Evolutionary conservation across 2,797 vertebrate genomes (phyloP), one percentile per base, ranked within the genome.

Genomic region (Lepidocolaptes lacrymiger): DNA sequence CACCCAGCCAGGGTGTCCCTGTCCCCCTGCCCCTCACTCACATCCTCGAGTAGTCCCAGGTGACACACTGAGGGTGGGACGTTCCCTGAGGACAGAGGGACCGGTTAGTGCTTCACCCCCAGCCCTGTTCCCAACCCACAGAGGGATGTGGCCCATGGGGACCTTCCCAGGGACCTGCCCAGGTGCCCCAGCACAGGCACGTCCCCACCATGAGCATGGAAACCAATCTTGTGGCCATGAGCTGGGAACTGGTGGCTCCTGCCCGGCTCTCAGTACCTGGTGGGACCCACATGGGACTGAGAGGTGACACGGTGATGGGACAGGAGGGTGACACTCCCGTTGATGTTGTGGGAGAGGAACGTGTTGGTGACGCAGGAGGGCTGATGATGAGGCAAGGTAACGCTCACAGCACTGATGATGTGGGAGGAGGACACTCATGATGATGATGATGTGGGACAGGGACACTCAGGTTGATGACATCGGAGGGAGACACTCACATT

Each of bases 11-110:
- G 34, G 23, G 14, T 15, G 76, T 12, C 82, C 85, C 59, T 4
- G 14, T 66, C 51, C 7, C 34, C 18, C 13, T 2, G 14, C 14
- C 75, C 34, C 75, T 44, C 97, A 99, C 99, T 99, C 98, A 99
- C 99, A 95, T 98, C 98, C 98, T 99, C 67, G 98, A 98, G 96
- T 99, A 99, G 98, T 99, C 99, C 99, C 99, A 99, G 97, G 99
- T 98, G 95, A 99, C 98, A 14, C 99, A 99, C 93, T 98, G 99
- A 72, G 99, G 98, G 95, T 99, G 98, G 19, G 99, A 99, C 58
- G 99, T 99, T 95, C 99, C 99, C 99, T 99, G 98, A 3, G 93
- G 88, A 97, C 96, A 96, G 72, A 84, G 23, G 26, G 77, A 30
- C 12, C 6, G 66, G 71, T 82, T 8, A 89, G 90, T n/a, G 66